phyloP scores from a whole-genome alignment of 2,113 vertebrate species.

The Sphyrna mokarran region DNA sequence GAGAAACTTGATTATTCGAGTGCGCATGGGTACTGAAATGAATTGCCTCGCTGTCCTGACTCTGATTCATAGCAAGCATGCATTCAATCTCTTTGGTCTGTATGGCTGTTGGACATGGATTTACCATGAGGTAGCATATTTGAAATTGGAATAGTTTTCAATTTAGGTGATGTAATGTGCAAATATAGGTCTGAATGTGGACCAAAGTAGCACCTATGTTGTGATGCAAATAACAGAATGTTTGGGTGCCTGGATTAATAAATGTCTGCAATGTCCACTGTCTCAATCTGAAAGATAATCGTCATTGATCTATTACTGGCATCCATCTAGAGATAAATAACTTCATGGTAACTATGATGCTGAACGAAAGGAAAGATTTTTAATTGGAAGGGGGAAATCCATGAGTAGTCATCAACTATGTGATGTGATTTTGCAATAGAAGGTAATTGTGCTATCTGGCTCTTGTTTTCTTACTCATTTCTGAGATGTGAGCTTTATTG shows the following conservation, averaged over 20 bases:
- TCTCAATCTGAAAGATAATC: not conserved
- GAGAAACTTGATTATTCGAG: not conserved
- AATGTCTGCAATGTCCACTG: not conserved
- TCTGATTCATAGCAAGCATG: not conserved
- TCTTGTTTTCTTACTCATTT: no score
- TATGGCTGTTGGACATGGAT: not conserved
- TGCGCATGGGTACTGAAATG: not conserved
- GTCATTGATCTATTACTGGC: not conserved
- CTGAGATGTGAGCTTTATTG: no score
- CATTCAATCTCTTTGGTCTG: not conserved
- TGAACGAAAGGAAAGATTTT: not conserved
- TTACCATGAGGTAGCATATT: not conserved
- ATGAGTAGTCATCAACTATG: not conserved
- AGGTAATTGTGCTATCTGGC: not conserved
- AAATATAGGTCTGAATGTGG: not conserved
- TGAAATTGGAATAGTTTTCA: not conserved
- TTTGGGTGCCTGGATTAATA: not conserved
- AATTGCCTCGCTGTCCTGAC: not conserved
- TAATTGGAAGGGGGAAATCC: not conserved
- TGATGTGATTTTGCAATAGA: not conserved
- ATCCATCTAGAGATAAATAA: not conserved
- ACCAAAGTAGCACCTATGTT: not conserved
- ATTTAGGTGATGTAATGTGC: not conserved
- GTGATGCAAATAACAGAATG: not conserved
- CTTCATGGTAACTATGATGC: not conserved